phyloP scores from a whole-genome alignment of 2,113 vertebrate genomes.

The Campylomormyrus numenius region DNA sequence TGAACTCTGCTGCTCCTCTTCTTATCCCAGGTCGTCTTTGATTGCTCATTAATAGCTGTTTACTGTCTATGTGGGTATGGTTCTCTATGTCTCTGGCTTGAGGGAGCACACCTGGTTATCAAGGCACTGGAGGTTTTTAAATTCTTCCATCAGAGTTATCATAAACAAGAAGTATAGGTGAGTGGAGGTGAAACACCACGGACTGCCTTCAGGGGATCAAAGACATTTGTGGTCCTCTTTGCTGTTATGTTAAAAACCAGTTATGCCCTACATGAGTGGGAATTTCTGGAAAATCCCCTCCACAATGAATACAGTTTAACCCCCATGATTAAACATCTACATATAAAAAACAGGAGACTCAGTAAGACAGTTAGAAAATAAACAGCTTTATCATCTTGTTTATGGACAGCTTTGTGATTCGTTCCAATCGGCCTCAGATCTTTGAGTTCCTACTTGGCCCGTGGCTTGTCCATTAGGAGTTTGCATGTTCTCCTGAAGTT shows the following conservation, averaged over 20 bases:
- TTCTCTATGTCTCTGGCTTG: neutral
- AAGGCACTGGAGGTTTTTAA: neutral
- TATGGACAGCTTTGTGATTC: neutral
- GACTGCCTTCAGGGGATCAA: neutral
- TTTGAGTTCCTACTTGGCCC: neutral
- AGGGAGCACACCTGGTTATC: neutral
- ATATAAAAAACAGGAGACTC: neutral
- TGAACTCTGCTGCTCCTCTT: conserved; percentile 54
- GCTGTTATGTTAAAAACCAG: neutral
- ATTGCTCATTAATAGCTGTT: conserved; percentile 47
- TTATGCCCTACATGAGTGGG: neutral
- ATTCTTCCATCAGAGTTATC: neutral
- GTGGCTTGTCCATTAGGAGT: neutral
- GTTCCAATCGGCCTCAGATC: neutral
- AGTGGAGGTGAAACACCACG: neutral
- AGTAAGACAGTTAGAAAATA: neutral
- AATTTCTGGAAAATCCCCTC: neutral
- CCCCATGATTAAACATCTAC: neutral
- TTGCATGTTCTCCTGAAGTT: neutral
- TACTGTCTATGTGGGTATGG: neutral
- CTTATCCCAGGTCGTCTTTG: conserved; percentile 29
- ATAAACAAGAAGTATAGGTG: neutral
- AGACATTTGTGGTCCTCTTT: neutral
- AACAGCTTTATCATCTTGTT: neutral
- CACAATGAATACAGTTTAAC: neutral